phyloP scores from a whole-genome alignment of 1,140 invertebrate species.

The Magallana gigas region DNA sequence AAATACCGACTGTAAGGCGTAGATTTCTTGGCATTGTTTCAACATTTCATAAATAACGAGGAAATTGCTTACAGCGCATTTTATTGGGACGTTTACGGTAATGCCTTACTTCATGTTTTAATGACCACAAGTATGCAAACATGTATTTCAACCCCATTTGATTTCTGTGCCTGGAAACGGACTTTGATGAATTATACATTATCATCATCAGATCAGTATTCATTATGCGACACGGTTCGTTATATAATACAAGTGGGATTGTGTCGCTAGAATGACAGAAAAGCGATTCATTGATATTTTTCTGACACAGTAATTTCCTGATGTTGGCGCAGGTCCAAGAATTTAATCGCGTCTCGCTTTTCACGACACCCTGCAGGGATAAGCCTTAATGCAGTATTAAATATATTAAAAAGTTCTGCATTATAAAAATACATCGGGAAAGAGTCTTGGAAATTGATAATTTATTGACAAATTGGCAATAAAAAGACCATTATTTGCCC shows the following conservation, averaged over 20 bases:
- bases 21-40: background rate
- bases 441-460: too few relatives aligned
- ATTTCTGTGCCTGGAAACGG: too few relatives aligned
- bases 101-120: background rate
- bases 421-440: too few relatives aligned
- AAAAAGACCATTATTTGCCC: too few relatives aligned
- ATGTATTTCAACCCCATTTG: too few relatives aligned
- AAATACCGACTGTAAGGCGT: too few relatives aligned
- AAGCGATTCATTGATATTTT: slow-evolving; percentile 24
- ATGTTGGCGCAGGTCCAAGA: background rate
- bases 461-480: too few relatives aligned
- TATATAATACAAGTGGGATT: background rate
- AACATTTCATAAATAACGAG: background rate
- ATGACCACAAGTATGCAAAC: too few relatives aligned
- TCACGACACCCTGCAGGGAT: too few relatives aligned
- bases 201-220: background rate
- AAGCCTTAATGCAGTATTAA: too few relatives aligned
- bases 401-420: too few relatives aligned
- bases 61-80: background rate
- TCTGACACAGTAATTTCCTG: background rate
- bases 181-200: background rate
- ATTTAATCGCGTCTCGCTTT: background rate
- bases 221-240: background rate
- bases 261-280: background rate
- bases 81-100: background rate